Base-by-base conservation (phyloP, 2,888 invertebrate genomes). In the Pardosa pseudoannulata region DNA sequence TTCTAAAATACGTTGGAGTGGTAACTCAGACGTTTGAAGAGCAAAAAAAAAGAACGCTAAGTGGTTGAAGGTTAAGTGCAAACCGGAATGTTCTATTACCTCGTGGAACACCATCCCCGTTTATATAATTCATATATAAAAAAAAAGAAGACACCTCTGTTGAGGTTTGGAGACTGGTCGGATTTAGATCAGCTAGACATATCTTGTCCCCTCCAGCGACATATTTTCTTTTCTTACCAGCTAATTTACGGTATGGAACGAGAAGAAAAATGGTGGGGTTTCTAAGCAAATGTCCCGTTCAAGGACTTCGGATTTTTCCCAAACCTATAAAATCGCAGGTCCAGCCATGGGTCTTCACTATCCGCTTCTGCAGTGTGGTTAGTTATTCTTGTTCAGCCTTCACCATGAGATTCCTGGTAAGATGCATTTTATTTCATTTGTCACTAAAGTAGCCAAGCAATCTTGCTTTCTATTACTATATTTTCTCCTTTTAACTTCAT, bases 391-490 rank as follows among this genome's bases (percentile, higher is more conserved):
- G 36, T 16, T 9, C 16, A 36, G 32, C 19, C 67, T 71, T 62
- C 79, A 71, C 32, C 70, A 79, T 79, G 79, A 32, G 62, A 62
- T 27, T 62, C 62, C 28, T 79, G 79, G 71, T 79, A 79, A 79
- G 71, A n/a, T n/a, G n/a, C n/a, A n/a, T n/a, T n/a, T n/a, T n/a
- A n/a, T n/a, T n/a, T n/a, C n/a, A n/a, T n/a, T n/a, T n/a, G n/a
- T n/a, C n/a, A n/a, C n/a, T n/a, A n/a, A n/a, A n/a, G n/a, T n/a
- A n/a, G n/a, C n/a, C n/a, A n/a, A n/a, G n/a, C n/a, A n/a, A n/a
- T n/a, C n/a, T n/a, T n/a, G n/a, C n/a, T n/a, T n/a, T n/a, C n/a
- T n/a, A n/a, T n/a, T n/a, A n/a, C n/a, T n/a, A n/a, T n/a, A n/a
- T n/a, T n/a, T n/a, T n/a, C n/a, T n/a, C n/a, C n/a, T n/a, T n/a